Percentiles rank a stretch among this genome's conserved stretches.
Evolutionary conservation across 2,888 invertebrate genomes (phyloP).

Genomic region (Oligia latruncula): DNA sequence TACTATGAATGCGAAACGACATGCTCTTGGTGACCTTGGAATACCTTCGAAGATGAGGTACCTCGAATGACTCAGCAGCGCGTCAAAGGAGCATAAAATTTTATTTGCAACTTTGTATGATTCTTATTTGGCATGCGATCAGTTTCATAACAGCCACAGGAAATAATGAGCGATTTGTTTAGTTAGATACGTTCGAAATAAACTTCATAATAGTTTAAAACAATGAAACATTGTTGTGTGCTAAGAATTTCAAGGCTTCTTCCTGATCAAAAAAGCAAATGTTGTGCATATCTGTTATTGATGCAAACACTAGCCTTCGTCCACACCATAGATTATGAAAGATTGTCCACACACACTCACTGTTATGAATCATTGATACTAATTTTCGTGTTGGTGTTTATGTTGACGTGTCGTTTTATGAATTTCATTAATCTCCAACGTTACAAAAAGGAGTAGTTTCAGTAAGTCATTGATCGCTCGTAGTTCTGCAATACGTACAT

Average conservation of each 20-base stretch:
- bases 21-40: conserved; percentile 71
- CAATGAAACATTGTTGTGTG: conserved; percentile 58
- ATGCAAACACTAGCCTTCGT: not conserved
- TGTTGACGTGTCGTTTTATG: not conserved
- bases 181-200: conserved; percentile 58
- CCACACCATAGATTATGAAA: not conserved
- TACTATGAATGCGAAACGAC: conserved; percentile 63
- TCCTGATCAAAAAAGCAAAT: conserved; percentile 31
- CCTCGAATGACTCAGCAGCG: conserved; percentile 52
- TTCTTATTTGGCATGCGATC: conserved; percentile 53
- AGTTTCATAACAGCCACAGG: conserved; percentile 64
- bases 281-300: conserved; percentile 15
- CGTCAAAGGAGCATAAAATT: conserved; percentile 55
- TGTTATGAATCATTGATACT: not conserved
- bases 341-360: not conserved
- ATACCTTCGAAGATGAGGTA: conserved; percentile 46
- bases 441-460: not conserved
- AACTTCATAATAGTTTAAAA: conserved; percentile 64
- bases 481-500: not conserved
- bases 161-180: conserved; percentile 63
- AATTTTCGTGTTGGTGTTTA: not conserved
- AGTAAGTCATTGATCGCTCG: not conserved
- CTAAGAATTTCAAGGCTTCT: conserved; percentile 31
- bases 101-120: conserved; percentile 66
- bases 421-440: not conserved